Evolutionary conservation across 2,888 invertebrate genomes (phyloP), one percentile per base, ranked within the genome.

Genomic region (Eulithis prunata): DNA sequence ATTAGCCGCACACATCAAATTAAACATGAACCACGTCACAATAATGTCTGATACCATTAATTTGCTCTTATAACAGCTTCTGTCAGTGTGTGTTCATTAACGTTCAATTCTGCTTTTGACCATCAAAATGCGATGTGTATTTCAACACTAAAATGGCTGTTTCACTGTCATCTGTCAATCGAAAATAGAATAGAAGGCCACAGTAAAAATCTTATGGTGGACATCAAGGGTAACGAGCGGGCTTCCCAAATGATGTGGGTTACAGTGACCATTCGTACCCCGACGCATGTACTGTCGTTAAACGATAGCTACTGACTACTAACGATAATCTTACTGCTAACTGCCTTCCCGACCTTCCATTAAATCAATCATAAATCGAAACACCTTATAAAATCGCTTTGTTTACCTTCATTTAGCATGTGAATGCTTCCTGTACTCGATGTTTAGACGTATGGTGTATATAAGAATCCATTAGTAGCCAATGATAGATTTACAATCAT

Each of bases 211-310:
- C 80, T 85, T 86, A 86, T 79, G 77, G 78, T 79, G 67, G 77
- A 80, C 83, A 86, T 88, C 81, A 84, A 83, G 80, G 76, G 77
- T 83, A 86, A 87, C 82, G 85, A 82, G 79, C 80, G 77, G 78
- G 77, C 72, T 73, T 80, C 77, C 81, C 70, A 81, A 86, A 88
- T 81, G 83, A 83, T 77, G 82, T 78, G 82, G 85, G 83, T 82
- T 82, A 85, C 79, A 71, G 78, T 74, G 72, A 71, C 69, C 71
- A 78, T 80, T 81, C 81, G 76, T 82, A 80, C 82, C 81, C 79
- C 80, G 78, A 75, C 75, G 74, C 76, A 74, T 78, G 77, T 78
- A 76, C 78, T 79, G 79, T 83, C 83, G 81, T 88, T 82, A 84
- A 84, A 80, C 77, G 81, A 83, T 84, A 86, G 85, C 80, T 83